Base-by-base conservation (phyloP, 1,140 invertebrate genomes). In the Drosophila equinoxialis region DNA sequence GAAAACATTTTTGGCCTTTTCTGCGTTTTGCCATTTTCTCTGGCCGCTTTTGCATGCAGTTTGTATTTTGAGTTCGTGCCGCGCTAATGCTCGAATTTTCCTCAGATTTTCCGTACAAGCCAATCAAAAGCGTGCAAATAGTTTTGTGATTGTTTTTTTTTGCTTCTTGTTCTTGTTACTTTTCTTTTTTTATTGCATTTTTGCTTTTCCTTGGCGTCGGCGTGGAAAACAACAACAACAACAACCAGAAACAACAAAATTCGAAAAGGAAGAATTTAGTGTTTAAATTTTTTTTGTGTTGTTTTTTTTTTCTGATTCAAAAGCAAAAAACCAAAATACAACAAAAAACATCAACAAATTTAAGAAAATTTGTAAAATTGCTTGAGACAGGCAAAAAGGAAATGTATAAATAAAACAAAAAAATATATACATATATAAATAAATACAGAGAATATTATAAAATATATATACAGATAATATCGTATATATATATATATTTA, bases 301-400 rank as follows among this genome's bases (percentile, higher is more conserved):
- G 23, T 59, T 51, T 51, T 51, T 51, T 17, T 17, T 51, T 51
- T 48, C 45, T 51, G 45, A 51, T 23, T 51, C 17, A 51, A 85
- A 80, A 65, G 78, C 67, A 68, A 73, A 30, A 76, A 74, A 67
- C 14, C 68, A 79, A 71, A 55, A 69, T 30, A 30, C 4, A 26
- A 26, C 30, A 30, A 26, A 26, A 55, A 79, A 11, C 37, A 39
- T 39, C 37, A 39, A 39, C 37, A 76, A 72, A 70, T 60, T 51
- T 75, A 58, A 76, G 82, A 71, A 59, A 86, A 62, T 66, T 82
- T 86, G 76, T 76, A 74, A 90, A 90, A 90, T 86, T 86, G 73
- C 66, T 60, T 74, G 65, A 57, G 86, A 77, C 67, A 79, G 67
- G 63, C 58, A 45, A 71, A 71, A 57, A 26, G 11, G 26, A 62